Conservation (phyloP, 2,113 vertebrate species). For the Stigmatopora nigra region DNA sequence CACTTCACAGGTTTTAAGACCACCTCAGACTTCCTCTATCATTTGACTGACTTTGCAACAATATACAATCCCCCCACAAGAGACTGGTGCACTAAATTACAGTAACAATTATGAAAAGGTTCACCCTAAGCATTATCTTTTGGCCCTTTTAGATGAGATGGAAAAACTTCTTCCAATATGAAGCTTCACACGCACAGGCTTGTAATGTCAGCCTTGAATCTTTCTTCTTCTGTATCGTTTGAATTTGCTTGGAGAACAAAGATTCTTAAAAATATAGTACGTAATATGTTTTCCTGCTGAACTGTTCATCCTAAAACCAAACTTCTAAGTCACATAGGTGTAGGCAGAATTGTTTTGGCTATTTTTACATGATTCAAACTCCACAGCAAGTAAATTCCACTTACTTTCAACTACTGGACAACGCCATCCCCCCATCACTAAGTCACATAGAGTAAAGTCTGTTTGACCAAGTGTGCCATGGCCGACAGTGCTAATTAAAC, state of each 20-base stretch:
- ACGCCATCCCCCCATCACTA: constrained; percentile 42
- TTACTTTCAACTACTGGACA: constrained; percentile 26
- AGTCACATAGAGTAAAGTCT: constrained; percentile 18
- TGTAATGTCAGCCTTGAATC: constrained; percentile 21
- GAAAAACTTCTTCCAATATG: constrained; percentile 14
- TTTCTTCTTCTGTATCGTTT: too few relatives aligned
- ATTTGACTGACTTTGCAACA: background rate
- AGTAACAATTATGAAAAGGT: constrained; percentile 7
- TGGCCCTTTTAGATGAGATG: constrained; percentile 16
- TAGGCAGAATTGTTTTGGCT: too few relatives aligned
- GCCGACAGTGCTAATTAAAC: constrained; percentile 58
- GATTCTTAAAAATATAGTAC: too few relatives aligned
- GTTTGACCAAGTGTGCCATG: constrained; percentile 55
- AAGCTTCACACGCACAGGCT: constrained; percentile 33
- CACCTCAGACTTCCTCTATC: background rate
- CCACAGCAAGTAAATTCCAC: constrained; percentile 9
- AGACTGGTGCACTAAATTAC: background rate
- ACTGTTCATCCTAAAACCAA: too few relatives aligned
- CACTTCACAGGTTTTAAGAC: too few relatives aligned
- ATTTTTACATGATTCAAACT: constrained; percentile 15
- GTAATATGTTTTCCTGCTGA: too few relatives aligned
- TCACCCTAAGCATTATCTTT: constrained; percentile 33
- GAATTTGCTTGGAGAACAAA: too few relatives aligned
- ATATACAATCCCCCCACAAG: background rate
- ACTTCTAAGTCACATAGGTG: too few relatives aligned